Evolutionary conservation across 2,888 invertebrate genomes (phyloP), one percentile per base, ranked within the genome.

Genomic region (Lithosia quadra): DNA sequence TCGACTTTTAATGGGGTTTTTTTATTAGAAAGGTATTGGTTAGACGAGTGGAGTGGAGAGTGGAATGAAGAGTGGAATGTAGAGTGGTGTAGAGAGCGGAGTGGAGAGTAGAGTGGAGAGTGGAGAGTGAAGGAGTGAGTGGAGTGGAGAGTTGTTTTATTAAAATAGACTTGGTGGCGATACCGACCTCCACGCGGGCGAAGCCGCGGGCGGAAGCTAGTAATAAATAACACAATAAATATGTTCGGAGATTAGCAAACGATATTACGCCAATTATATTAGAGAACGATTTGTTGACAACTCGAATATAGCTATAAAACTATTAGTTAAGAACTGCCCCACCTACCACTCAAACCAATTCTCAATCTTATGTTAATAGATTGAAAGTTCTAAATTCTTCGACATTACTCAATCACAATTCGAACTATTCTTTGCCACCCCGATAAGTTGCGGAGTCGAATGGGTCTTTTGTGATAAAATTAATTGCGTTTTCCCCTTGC

Each of bases 401-500:
- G 36, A 62, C 67, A 71, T 71, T 80, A 77, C 78, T 80, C 80
- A 78, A 79, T 80, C 70, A 76, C 69, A 75, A 83, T 81, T 81
- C 81, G 36, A 77, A 84, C 85, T 83, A 86, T 86, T 85, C 82
- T 82, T 73, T 73, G 73, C 66, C 73, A 73, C 78, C 76, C 73
- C 73, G 73, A 79, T 83, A 79, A 79, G 81, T 77, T 76, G 78
- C 74, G 76, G 74, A 81, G 79, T 76, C 81, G 83, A 81, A 86
- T 83, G 79, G 82, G 83, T 84, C 91, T 90, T 90, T 93, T 92
- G 91, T 92, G 91, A 89, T 89, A 86, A 91, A 90, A 92, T 92
- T 92, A 92, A 92, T 92, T 92, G 91, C 92, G 90, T 90, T 92
- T 84, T 88, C 87, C 90, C 91, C 91, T 81, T 86, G 89, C 88